These are phyloP conservation scores for Chrysogorgia sp. DNA, from an alignment of 92 coral and sea anemone species.

Conservation along the genomic window DNA sequence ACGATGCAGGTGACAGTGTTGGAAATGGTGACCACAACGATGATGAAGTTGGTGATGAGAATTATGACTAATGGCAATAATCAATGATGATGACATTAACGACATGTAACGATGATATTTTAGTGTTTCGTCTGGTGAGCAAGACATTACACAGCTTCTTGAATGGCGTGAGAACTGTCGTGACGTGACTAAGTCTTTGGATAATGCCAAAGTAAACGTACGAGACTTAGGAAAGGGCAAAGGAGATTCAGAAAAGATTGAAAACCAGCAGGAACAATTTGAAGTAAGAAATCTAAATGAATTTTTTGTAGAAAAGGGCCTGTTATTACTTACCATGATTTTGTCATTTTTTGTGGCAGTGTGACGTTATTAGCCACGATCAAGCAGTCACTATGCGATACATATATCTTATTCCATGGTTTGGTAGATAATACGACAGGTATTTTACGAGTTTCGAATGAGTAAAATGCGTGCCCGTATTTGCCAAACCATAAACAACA, in stretches of 20 bases:
- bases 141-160: constrained; percentile 14
- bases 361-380: too few species aligned
- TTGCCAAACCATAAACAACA: too few species aligned
- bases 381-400: too few species aligned
- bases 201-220: constrained; percentile 25
- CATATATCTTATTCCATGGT: too few species aligned
- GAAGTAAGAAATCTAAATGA: background rate
- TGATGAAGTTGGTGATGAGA: background rate
- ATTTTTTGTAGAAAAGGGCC: background rate
- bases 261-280: constrained; percentile 26
- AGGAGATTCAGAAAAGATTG: constrained; percentile 17
- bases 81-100: background rate
- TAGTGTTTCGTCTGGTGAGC: constrained; percentile 25
- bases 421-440: too few species aligned
- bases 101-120: background rate
- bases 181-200: constrained; percentile 13
- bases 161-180: constrained; percentile 21
- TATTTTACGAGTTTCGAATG: too few species aligned
- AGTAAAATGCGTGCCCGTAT: too few species aligned
- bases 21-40: too few species aligned
- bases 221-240: constrained; percentile 10
- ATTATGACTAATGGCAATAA: background rate
- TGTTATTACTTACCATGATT: too few species aligned
- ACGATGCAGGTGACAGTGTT: too few species aligned
- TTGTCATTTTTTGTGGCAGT: too few species aligned